These are phyloP conservation scores for Apamea epomidion DNA, from an alignment of 2,888 invertebrate genomes.

Conservation along the genomic window DNA sequence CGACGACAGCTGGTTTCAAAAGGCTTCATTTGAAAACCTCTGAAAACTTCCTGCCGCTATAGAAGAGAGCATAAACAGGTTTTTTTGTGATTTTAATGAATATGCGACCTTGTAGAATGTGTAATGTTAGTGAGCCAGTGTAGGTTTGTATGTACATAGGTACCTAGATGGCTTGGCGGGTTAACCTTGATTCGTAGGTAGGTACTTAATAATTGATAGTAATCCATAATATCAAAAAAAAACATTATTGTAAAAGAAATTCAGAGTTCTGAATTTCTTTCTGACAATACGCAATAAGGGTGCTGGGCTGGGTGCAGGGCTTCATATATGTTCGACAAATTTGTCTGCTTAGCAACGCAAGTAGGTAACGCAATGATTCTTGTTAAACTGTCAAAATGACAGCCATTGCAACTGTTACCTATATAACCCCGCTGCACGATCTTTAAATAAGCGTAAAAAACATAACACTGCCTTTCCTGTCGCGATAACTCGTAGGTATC, in stretches of 20 bases:
- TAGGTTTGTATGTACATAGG: not conserved
- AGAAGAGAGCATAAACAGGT: not conserved
- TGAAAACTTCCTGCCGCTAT: slow-evolving; percentile 15
- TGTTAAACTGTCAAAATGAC: not conserved
- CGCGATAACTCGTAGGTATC: not conserved
- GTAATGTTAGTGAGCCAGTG: not conserved
- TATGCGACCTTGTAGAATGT: not conserved
- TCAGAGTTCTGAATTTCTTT: not conserved
- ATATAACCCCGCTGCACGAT: not conserved
- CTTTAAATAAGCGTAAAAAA: not conserved
- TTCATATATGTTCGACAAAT: not conserved
- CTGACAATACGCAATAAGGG: no score
- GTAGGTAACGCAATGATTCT: not conserved
- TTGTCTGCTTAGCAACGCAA: not conserved
- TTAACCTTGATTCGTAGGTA: not conserved
- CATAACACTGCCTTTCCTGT: not conserved
- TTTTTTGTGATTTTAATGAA: slow-evolving; percentile 7
- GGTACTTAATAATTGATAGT: not conserved
- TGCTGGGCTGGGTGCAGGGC: no score
- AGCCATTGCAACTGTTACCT: not conserved
- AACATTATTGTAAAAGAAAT: not conserved
- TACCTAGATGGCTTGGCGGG: not conserved
- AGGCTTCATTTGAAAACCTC: slow-evolving; percentile 46
- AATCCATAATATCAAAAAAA: not conserved
- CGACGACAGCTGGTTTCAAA: slow-evolving; percentile 42